A percentile compares a stretch with the other conserved stretches of the same genome.
Conservation (phyloP, 2,888 invertebrate species). For the Serrognathus titanus region DNA sequence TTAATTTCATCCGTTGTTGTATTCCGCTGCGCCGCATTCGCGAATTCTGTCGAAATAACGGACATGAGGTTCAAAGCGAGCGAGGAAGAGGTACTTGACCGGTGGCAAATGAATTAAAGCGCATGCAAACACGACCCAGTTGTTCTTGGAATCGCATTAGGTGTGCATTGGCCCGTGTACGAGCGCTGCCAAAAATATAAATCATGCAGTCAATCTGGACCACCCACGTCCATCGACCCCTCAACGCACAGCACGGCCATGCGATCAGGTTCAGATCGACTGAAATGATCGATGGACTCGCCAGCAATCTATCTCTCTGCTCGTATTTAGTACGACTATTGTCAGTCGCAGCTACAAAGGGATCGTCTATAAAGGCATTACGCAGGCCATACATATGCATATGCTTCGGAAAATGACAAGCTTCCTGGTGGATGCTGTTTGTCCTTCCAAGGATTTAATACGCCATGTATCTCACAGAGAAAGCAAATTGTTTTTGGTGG, state of each 20-base stretch:
- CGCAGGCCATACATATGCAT: no score
- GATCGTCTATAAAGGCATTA: no score
- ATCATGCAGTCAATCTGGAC: constrained; percentile 21
- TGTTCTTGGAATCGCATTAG: background rate
- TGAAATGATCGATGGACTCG: constrained; percentile 44
- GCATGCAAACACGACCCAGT: background rate
- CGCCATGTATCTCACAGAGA: no score
- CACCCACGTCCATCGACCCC: constrained; percentile 19
- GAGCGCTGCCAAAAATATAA: background rate
- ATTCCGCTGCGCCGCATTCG: no score
- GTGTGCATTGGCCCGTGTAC: background rate
- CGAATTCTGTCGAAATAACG: no score
- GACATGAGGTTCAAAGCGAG: no score
- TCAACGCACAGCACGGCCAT: constrained; percentile 18
- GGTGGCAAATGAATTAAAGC: background rate
- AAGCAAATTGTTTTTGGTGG: no score
- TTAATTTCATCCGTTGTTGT: no score
- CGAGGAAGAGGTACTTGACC: background rate
- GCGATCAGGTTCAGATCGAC: constrained; percentile 43
- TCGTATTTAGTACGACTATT: constrained; percentile 37
- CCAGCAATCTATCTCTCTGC: constrained; percentile 42
- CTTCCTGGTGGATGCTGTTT: no score
- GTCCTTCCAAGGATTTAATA: no score
- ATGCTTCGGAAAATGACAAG: no score
- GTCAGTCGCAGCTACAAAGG: constrained; percentile 35